Conservation (phyloP, 2,797 vertebrate species). For the Cuniculus paca region DNA sequence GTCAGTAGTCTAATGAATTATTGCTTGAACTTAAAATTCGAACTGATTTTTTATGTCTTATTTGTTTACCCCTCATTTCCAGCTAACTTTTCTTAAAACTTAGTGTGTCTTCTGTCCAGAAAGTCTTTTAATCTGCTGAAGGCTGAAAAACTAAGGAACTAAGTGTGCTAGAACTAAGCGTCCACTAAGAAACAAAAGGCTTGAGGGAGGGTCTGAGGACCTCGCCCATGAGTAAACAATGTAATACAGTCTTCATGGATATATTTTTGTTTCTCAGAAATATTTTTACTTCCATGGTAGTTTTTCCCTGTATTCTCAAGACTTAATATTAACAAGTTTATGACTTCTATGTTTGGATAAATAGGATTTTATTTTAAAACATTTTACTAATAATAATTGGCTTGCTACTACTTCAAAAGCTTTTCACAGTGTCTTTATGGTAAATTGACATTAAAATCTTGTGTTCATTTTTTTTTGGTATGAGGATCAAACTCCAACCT, state of each 20-base stretch:
- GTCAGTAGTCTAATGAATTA: constrained; percentile 25
- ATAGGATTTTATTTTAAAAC: constrained; percentile 51
- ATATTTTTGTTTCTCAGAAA: constrained; percentile 24
- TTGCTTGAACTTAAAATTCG: constrained; percentile 50
- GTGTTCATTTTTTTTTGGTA: constrained; percentile 51
- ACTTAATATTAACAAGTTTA: neutral
- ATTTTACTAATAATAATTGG: constrained; percentile 62
- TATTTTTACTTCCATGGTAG: neutral
- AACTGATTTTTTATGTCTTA: constrained; percentile 46
- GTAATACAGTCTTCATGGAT: neutral
- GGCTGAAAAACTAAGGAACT: neutral
- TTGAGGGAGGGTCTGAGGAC: neutral
- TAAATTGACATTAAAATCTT: constrained; percentile 31
- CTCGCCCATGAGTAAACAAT: neutral
- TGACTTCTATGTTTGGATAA: constrained; percentile 39
- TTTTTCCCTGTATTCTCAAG: constrained; percentile 41
- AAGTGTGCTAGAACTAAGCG: neutral
- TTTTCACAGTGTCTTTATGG: constrained; percentile 50
- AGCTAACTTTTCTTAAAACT: constrained; percentile 33
- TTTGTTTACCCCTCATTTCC: neutral
- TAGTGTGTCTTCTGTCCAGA: neutral
- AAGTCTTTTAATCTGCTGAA: neutral
- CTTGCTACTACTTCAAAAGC: constrained; percentile 23
- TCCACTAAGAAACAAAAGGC: constrained; percentile 2
- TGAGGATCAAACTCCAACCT: too few relatives aligned